These are phyloP conservation scores for Pocillopora damicornis DNA, from an alignment of 64 coral and sea anemone genomes.

Conservation along the genomic window DNA sequence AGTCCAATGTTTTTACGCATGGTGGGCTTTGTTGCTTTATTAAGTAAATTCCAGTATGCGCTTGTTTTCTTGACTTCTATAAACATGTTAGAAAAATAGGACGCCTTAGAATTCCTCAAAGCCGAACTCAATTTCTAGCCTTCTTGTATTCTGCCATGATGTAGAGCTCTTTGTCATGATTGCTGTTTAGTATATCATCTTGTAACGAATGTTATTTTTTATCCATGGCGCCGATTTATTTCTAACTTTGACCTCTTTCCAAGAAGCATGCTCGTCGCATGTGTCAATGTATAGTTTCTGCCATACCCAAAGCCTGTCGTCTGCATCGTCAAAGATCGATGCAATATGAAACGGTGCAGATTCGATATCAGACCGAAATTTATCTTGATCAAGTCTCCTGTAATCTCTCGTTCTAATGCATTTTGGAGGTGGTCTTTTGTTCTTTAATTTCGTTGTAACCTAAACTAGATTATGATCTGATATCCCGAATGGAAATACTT, in stretches of 20 bases:
- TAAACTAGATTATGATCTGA: slow-evolving; percentile 53
- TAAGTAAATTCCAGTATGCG: too few species aligned
- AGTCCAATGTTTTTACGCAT: too few species aligned
- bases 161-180: too few species aligned
- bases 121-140: too few species aligned
- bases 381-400: slow-evolving; percentile 15
- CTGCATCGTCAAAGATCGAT: not conserved
- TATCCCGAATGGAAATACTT: slow-evolving; percentile 15
- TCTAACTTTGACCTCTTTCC: slow-evolving; percentile 38
- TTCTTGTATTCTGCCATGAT: too few species aligned
- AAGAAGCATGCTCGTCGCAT: slow-evolving; percentile 16
- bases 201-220: not conserved
- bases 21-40: too few species aligned
- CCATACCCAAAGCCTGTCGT: slow-evolving; percentile 22
- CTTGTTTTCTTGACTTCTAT: too few species aligned
- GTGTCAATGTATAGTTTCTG: slow-evolving; percentile 8
- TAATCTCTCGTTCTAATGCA: slow-evolving; percentile 23
- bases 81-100: too few species aligned
- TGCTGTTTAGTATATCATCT: too few species aligned
- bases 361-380: slow-evolving; percentile 34
- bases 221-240: slow-evolving; percentile 21
- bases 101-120: too few species aligned
- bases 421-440: slow-evolving; percentile 38
- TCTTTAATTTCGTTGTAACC: slow-evolving; percentile 20
- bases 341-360: slow-evolving; percentile 10